phyloP scores from a whole-genome alignment of 1,140 invertebrate species.

The Eupristina koningsbergeri region DNA sequence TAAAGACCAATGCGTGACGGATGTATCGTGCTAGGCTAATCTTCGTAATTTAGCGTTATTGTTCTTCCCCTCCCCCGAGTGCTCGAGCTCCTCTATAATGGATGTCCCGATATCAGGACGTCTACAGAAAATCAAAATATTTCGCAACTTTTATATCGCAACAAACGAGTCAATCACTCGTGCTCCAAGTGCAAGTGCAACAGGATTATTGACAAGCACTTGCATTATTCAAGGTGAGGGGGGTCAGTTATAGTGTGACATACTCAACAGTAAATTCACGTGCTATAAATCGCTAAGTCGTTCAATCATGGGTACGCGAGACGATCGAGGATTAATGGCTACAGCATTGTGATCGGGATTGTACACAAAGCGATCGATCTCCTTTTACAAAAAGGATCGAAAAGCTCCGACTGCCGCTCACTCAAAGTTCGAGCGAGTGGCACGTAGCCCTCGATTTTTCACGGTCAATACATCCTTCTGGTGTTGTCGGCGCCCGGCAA shows the following conservation, averaged over 20 bases:
- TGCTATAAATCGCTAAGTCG: not conserved
- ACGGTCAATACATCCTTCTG: slow-evolving; percentile 14
- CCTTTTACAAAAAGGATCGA: not conserved
- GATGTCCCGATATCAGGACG: no score
- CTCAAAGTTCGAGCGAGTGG: no score
- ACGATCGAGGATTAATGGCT: not conserved
- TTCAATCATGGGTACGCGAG: not conserved
- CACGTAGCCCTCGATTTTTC: not conserved
- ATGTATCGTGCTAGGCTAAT: not conserved
- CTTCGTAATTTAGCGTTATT: not conserved
- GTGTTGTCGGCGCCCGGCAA: not conserved
- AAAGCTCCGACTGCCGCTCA: not conserved
- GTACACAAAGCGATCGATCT: not conserved
- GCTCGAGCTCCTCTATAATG: no score
- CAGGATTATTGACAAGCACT: not conserved
- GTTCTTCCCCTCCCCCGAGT: no score
- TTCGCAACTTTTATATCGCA: not conserved
- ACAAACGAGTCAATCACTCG: not conserved
- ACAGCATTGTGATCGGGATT: not conserved
- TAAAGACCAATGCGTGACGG: not conserved
- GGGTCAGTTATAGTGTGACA: not conserved
- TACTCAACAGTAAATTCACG: not conserved
- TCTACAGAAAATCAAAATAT: not conserved
- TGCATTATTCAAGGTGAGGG: not conserved
- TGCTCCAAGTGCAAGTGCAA: not conserved